Evolutionary conservation across 1,140 invertebrate genomes (phyloP), one percentile per base, ranked within the genome.

Genomic region (Monomorium pharaonis): DNA sequence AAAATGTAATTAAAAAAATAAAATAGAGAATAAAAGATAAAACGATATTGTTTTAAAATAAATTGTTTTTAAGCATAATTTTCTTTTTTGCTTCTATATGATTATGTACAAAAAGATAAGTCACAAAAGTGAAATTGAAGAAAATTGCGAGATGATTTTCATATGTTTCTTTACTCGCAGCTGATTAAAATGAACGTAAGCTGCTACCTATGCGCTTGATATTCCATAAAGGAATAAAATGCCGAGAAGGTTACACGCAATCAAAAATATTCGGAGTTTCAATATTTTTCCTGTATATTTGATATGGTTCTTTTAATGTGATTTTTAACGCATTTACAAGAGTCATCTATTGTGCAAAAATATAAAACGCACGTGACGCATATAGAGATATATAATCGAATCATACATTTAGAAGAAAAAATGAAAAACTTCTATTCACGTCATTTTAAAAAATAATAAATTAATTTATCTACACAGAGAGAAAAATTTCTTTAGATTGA

Each of bases 191-290:
- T 44, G 56, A 58, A 44, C 10, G 24, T 21, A 30, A 70, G 12
- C 9, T 21, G 14, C 24, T 42, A n/a, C 24, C 37, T 42, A 33
- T 21, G 30, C 44, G 30, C 42, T 37, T 7, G 16, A 30, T 3
- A 56, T 42, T 33, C 18, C n/a, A 51, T 10, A 27, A 27, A 58
- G 16, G 21, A 44, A 58, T 37, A 58, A 72, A 83, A 74, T 6
- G 14, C 56, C 21, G n/a, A 54, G 42, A 80, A 30, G 21, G 62
- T 51, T 33, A 30, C 21, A 42, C 21, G 18, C 24, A 44, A 47
- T 37, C 56, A 47, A 60, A 74, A 72, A 74, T 81, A 14, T 80
- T 56, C n/a, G 51, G 27, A 24, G 30, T 18, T 72, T 83, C 24
- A 16, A 65, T 60, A 18, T 58, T 83, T 74, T 58, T 51, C 21